Base-by-base conservation (phyloP, 2,113 vertebrate species). In the Cariama cristata region DNA sequence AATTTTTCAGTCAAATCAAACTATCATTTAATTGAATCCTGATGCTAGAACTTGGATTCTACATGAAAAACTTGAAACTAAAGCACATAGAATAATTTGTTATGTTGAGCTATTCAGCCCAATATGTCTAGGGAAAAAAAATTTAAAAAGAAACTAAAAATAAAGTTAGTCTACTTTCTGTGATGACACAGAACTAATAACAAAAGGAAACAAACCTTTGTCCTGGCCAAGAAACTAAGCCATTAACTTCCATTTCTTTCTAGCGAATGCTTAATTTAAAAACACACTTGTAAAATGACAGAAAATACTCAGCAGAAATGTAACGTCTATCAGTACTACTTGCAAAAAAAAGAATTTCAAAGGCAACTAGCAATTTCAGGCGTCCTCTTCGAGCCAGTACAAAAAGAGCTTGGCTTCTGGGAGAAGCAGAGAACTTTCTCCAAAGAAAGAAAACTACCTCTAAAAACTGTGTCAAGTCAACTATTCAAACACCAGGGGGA, bases 21-120 rank as follows among this genome's bases (percentile, higher is more conserved):
- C 97, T 98, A 97, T 98, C 93, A 97, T 98, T 98, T 99, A 98
- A 99, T 98, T 98, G 98, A 98, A 98, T 98, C 98, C 98, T 98
- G 90, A 98, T 98, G 98, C 97, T 98, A 96, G 96, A 98, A 98
- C 96, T 98, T 98, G 97, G 97, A 99, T 98, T 97, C 98, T 97
- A 97, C 96, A 96, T 97, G 96, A 98, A 98, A 98, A 97, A 89
- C 93, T 98, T 97, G 98, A 98, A 98, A 98, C 94, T 93, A 95
- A 97, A 98, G 95, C 96, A 97, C 96, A 97, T 91, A 98, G 93
- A 98, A 98, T 98, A 97, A 98, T 98, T 98, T 98, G 96, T 99
- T 98, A 98, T 87, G 92, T 92, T 97, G 96, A 98, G 97, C 92
- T 98, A 98, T 98, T 98, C 97, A 97, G 96, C 96, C 92, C 97